phyloP scores from a whole-genome alignment of 2,797 vertebrate genomes.

The Pelochelys cantorii region DNA sequence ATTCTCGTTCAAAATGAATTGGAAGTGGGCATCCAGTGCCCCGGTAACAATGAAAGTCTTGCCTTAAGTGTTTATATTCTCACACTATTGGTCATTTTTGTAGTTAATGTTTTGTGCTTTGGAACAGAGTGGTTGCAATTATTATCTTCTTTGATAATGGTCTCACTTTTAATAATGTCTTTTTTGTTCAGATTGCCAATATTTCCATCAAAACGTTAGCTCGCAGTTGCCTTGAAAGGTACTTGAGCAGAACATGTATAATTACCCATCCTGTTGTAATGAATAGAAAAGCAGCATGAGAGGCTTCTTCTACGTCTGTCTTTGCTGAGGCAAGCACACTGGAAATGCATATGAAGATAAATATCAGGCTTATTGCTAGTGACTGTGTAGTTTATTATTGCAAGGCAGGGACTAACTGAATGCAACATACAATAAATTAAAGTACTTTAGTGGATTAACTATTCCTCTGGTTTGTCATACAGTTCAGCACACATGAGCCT shows the following conservation, averaged over 20 bases:
- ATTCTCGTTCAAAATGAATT: background rate
- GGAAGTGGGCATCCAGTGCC: background rate
- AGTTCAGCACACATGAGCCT: no score
- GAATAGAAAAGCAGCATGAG: background rate
- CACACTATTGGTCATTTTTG: constrained; percentile 5
- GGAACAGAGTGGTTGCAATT: background rate
- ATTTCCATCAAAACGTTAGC: background rate
- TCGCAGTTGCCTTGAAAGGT: background rate
- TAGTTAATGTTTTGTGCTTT: background rate
- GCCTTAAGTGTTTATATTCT: background rate
- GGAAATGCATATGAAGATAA: constrained; percentile 1
- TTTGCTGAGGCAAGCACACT: background rate
- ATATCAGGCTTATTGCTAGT: background rate
- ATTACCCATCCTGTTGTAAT: background rate
- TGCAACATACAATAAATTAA: background rate
- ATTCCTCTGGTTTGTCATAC: no score
- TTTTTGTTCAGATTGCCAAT: background rate
- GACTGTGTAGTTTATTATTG: background rate
- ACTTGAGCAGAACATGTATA: background rate
- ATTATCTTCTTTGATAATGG: background rate
- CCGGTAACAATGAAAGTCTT: background rate
- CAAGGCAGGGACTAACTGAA: background rate
- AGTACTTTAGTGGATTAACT: background rate
- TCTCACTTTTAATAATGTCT: background rate
- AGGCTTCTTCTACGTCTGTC: background rate